Percentiles rank a stretch among this genome's conserved stretches.
Evolutionary conservation across 2,113 vertebrate species (phyloP).

Genomic region (Poecilia latipinna): DNA sequence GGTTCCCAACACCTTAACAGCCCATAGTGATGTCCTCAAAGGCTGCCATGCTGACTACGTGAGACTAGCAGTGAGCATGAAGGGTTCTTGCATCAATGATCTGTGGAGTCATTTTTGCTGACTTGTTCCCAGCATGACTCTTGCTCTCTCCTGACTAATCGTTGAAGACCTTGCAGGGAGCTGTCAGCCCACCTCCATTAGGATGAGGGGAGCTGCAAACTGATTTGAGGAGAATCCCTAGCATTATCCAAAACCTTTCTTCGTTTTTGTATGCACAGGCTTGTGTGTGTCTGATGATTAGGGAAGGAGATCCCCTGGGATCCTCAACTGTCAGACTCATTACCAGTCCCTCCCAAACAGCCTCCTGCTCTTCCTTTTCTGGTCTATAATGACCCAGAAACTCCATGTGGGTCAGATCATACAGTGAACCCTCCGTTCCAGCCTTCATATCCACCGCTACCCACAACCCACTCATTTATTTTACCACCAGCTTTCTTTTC

Average conservation of each 20-base stretch:
- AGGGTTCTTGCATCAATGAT: constrained; percentile 18
- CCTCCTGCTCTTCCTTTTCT: constrained; percentile 20
- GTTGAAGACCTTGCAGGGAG: constrained; percentile 4
- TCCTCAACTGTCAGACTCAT: constrained; percentile 29
- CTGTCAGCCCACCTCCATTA: constrained; percentile 33
- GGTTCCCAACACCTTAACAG: neutral
- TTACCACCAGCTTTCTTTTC: neutral
- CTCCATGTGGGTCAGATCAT: constrained; percentile 61
- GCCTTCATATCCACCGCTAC: constrained; percentile 4
- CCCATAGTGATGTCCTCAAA: neutral
- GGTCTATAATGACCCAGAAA: constrained; percentile 62
- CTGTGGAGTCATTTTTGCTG: neutral
- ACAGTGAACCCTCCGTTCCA: constrained; percentile 30
- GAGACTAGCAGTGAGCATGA: neutral
- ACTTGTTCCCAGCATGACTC: constrained; percentile 22
- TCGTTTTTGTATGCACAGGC: neutral
- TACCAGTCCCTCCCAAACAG: constrained; percentile 20
- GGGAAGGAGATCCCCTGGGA: constrained; percentile 42
- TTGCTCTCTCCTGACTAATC: constrained; percentile 20
- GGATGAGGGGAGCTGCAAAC: neutral
- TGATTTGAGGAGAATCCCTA: constrained; percentile 19
- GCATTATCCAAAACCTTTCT: constrained; percentile 30
- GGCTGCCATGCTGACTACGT: neutral
- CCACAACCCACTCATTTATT: neutral
- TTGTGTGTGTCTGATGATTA: constrained; percentile 17